Evolutionary conservation across 2,888 invertebrate genomes (phyloP).

Genomic region (Galerucella nymphaeae): DNA sequence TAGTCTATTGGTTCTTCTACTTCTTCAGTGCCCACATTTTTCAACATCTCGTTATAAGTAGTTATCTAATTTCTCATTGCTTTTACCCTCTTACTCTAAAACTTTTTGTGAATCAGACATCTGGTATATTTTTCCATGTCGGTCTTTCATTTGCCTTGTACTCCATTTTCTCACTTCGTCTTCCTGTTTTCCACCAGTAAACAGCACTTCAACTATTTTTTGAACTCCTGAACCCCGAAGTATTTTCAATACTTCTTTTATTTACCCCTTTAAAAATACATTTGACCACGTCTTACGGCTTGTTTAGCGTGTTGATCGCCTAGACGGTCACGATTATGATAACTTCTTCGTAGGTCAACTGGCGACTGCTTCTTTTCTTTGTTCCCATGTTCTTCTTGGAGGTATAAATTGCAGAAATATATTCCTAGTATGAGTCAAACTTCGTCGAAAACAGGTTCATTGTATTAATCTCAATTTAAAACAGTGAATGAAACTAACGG

Average conservation of each 20-base stretch:
- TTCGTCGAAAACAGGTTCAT: background rate
- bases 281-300: conserved; percentile 4
- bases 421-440: background rate
- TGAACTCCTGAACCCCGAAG: background rate
- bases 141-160: too few relatives aligned
- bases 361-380: conserved; percentile 25
- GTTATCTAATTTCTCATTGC: too few relatives aligned
- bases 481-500: background rate
- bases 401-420: background rate
- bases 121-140: too few relatives aligned
- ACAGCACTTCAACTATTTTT: too few relatives aligned
- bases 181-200: too few relatives aligned
- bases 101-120: too few relatives aligned
- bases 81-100: too few relatives aligned
- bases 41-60: too few relatives aligned
- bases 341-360: conserved; percentile 43
- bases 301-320: conserved; percentile 20
- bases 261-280: background rate
- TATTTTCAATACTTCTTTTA: background rate
- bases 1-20: too few relatives aligned
- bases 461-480: conserved; percentile 4
- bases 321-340: conserved; percentile 40
- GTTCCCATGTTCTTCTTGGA: conserved; percentile 15
- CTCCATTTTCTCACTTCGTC: too few relatives aligned
- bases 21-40: too few relatives aligned